Evolutionary conservation across 2,888 invertebrate species (phyloP), one percentile per base, ranked within the genome.

Genomic region (Lysandra coridon): DNA sequence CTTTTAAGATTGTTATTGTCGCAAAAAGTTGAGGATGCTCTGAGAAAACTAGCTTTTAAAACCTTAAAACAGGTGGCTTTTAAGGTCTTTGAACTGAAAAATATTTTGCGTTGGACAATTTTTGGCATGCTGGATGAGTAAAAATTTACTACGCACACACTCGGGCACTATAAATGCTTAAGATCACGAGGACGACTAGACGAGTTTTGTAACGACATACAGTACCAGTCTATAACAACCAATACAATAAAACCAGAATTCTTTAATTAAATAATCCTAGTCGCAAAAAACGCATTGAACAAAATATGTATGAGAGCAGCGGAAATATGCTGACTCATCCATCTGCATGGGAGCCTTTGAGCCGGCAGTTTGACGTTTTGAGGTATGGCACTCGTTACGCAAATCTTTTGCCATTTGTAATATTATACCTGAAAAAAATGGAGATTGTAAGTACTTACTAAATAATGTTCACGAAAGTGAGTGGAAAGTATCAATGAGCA

Each of bases 341-440:
- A 82, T 83, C 82, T 81, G 77, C 80, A 81, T 82, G 80, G 80
- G 81, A 75, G 82, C 81, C 80, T 78, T 81, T 81, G 78, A 77
- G 80, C 81, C 79, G 79, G 74, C 81, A 80, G 79, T 83, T 82
- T 85, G 85, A 84, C 86, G 83, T 86, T 87, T 86, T 88, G 87
- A 88, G 83, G 84, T 85, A 87, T 87, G 84, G 85, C 84, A 80
- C 82, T 81, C 85, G 85, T 87, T 87, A 83, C 81, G 83, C 78
- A 84, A 87, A 87, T 88, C 85, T 85, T 78, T 76, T 76, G 81
- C 82, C 85, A 87, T 89, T 88, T 87, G 86, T 88, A 85, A 88
- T 83, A 84, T 79, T 78, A 78, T 78, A 69, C 49, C 74, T 74
- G 23, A 44, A 40, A 44, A 6, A 3, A 17, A 69, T 33, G 5